Percentiles rank a stretch among this genome's conserved stretches.
phyloP scores from a whole-genome alignment of 2,888 invertebrate species.

The Sarcophaga variegata region DNA sequence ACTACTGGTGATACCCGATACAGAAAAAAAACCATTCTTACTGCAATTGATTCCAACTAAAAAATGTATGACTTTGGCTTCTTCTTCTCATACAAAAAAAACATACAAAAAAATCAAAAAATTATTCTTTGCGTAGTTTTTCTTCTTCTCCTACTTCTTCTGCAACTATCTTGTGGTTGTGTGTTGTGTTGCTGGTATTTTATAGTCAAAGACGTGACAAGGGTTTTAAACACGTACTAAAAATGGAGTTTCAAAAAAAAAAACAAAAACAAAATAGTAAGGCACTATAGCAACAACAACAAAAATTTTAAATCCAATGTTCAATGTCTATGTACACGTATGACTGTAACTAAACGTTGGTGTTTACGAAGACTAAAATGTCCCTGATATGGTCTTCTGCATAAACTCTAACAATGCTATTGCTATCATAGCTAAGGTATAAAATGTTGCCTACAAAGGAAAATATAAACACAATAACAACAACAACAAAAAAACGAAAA shows the following conservation, averaged over 20 bases:
- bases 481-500: not conserved
- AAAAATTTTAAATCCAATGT: conserved; percentile 18
- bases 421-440: conserved; percentile 19
- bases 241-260: conserved; percentile 36
- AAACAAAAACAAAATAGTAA: not conserved
- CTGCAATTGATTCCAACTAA: not conserved
- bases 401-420: conserved; percentile 29
- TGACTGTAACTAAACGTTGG: not conserved
- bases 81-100: not conserved
- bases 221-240: conserved; percentile 67
- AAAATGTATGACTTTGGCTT: not conserved
- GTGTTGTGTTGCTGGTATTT: conserved; percentile 10
- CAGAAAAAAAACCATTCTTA: not conserved
- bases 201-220: conserved; percentile 67
- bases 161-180: conserved; percentile 44
- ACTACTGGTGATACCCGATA: not conserved
- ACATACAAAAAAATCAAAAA: not conserved
- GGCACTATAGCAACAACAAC: not conserved
- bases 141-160: conserved; percentile 12
- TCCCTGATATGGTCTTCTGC: conserved; percentile 61
- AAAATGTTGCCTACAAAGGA: conserved; percentile 47
- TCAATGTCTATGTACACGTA: conserved; percentile 30
- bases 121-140: conserved; percentile 29
- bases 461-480: not conserved
- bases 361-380: conserved; percentile 29